Base-by-base conservation (phyloP, 2,113 vertebrate genomes). In the Archilochus colubris region DNA sequence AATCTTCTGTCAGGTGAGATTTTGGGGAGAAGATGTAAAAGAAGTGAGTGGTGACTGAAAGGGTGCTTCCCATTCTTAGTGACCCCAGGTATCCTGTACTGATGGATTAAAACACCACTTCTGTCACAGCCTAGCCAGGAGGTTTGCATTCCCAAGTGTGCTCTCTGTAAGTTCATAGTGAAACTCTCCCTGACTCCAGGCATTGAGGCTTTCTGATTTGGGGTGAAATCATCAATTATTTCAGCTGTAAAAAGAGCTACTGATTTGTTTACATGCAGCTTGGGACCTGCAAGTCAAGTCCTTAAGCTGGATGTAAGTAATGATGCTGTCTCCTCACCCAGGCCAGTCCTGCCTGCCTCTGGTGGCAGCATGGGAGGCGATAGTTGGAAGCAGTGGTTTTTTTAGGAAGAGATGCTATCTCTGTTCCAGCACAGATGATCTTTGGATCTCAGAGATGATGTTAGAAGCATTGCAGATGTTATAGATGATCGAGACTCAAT, bases 1-100 rank as follows among this genome's bases (percentile, higher is more conserved):
- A 98, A 98, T 98, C 98, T 98, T 97, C 97, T 97, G 97, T 98
- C 19, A 98, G 87, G 98, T 98, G 84, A 98, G 98, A 97, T 98
- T 98, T 95, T 98, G 98, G 97, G 70, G 23, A 99, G 98, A 97
- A 98, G 98, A 89, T 95, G 94, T 61, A 98, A 98, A 28, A 99
- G 98, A 93, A 98, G 98, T 51, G 97, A 97, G 93, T 98, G 98
- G 97, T 98, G 98, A 93, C 98, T 98, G 96, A 99, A 98, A 96
- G 98, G 96, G 94, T 97, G 97, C 96, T 98, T 98, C 97, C 98
- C 98, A 6, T 5, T 62, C 76, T n/a, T 54, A 20, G 12, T 31
- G 74, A 74, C 23, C 46, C 0, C 0, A 18, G 19, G 11, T 31
- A 14, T 78, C 22, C 74, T 78, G 33, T n/a, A 25, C 33, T 18